These are phyloP conservation scores for Rhogogaster chlorosoma DNA, from an alignment of 2,888 invertebrate species.

Conservation along the genomic window DNA sequence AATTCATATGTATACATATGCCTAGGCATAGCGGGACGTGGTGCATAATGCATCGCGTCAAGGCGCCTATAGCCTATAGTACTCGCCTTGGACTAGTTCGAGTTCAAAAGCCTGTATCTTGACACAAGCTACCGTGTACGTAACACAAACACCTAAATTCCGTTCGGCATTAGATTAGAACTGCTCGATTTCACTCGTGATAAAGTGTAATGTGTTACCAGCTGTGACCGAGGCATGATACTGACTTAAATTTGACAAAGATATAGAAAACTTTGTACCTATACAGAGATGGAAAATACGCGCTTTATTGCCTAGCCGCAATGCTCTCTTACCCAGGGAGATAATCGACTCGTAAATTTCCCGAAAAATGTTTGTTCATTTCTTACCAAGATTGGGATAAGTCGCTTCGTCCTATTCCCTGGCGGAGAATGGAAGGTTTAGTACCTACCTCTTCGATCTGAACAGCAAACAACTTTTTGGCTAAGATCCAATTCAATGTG, in stretches of 20 bases:
- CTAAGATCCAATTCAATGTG: neutral
- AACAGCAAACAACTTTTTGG: constrained; percentile 1
- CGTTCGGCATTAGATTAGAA: constrained; percentile 3
- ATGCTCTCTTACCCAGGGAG: neutral
- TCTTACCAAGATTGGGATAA: neutral
- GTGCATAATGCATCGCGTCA: constrained; percentile 35
- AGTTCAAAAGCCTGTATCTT: constrained; percentile 65
- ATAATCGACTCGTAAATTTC: neutral
- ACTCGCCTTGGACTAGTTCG: constrained; percentile 69
- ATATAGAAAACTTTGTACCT: neutral
- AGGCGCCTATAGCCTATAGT: neutral
- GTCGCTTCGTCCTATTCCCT: neutral
- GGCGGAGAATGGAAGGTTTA: neutral
- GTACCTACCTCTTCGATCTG: neutral
- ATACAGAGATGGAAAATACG: neutral
- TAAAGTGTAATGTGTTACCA: neutral
- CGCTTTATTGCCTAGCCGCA: neutral
- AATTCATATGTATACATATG: neutral
- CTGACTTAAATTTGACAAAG: neutral
- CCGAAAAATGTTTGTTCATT: neutral
- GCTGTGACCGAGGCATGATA: neutral
- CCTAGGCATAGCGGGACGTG: neutral
- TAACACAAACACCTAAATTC: constrained; percentile 33
- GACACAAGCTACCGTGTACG: neutral
- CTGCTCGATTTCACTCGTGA: constrained; percentile 19